Base-by-base conservation (phyloP, 2,888 invertebrate species). In the Drosophila bunnanda region DNA sequence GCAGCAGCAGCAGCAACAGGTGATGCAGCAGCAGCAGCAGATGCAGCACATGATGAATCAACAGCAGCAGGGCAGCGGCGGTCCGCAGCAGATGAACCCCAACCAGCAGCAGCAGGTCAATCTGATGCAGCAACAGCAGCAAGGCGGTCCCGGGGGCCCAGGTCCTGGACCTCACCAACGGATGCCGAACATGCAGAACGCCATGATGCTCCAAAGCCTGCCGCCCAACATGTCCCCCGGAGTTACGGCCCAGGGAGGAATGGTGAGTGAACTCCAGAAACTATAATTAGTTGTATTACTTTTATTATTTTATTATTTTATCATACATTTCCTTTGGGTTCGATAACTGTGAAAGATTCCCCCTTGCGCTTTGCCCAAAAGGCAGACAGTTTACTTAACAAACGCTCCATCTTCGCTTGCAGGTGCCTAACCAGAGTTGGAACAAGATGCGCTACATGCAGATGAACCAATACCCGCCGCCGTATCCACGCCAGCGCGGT, bases 21-120 rank as follows among this genome's bases (percentile, higher is more conserved):
- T 93, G 20, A 93, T 93, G 69, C 93, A 93, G 73, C 95, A 95
- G 90, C 82, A 80, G 80, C 94, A 93, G 73, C 94, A 91, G 67
- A 93, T 93, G 82, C 94, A 93, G 72, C 92, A 92, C 36, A 90
- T 90, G 89, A 83, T 90, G 81, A 90, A 81, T 65, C 92, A 91
- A 55, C 92, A 91, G 81, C 92, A 91, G 57, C 92, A 91, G 75
- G 90, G 90, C 76, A 90, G 88, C 25, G 54, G 69, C 54, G 82
- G 89, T 8, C 77, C 72, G 8, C 77, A 77, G 50, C 76, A 76
- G 43, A 64, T 76, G 54, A 73, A 73, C n/a, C 73, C 86, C 7
- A 73, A 79, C n/a, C 81, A 83, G 41, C 81, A 71, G 67, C 88
- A 84, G 58, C 86, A 88, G 50, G 89, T 83, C 1, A 84, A 65